These are phyloP conservation scores for Mythimna albipuncta DNA, from an alignment of 2,888 invertebrate species.

Conservation along the genomic window DNA sequence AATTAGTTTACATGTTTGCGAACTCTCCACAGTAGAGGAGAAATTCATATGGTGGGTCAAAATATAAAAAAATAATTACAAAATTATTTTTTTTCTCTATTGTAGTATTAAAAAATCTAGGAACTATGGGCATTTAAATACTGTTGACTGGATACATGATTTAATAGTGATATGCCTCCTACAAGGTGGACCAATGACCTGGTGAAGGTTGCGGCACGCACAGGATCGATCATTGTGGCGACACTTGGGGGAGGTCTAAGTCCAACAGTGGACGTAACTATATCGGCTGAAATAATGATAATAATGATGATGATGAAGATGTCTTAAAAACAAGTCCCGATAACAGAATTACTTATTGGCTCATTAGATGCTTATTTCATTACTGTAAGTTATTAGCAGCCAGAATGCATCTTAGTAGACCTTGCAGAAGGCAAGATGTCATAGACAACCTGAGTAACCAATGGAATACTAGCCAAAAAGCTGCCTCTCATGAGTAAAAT, in stretches of 20 bases:
- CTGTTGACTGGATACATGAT: neutral
- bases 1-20: no score
- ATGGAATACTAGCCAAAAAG: neutral
- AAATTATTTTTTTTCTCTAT: neutral
- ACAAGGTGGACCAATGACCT: no score
- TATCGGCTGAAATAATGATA: no score
- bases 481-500: neutral
- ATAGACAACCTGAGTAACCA: neutral
- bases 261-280: no score
- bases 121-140: neutral
- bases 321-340: neutral
- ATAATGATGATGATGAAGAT: no score
- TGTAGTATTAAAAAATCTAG: neutral
- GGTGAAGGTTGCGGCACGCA: no score
- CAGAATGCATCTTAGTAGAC: neutral
- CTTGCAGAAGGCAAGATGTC: neutral
- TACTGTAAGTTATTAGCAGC: neutral
- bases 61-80: no score
- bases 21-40: no score
- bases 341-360: neutral
- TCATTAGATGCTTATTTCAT: neutral
- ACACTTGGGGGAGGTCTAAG: no score
- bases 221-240: no score
- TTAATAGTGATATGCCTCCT: no score
- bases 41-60: no score